A percentile compares a stretch with the other conserved stretches of the same genome.
Conservation (phyloP, 2,888 invertebrate genomes). For the Mellilla xanthometata region DNA sequence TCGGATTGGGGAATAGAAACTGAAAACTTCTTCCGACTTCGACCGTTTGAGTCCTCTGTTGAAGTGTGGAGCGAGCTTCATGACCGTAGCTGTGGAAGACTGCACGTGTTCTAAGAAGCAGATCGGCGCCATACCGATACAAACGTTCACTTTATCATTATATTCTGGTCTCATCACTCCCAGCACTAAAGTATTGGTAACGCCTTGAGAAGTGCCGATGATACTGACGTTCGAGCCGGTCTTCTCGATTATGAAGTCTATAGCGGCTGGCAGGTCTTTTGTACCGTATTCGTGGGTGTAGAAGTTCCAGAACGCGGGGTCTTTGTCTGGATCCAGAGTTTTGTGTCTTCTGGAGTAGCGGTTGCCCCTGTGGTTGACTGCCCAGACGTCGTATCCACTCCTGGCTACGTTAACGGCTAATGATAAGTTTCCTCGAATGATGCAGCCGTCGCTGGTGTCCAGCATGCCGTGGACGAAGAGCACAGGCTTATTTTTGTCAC, state of each 20-base stretch:
- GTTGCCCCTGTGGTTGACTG: slow-evolving; percentile 80
- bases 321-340: slow-evolving; percentile 49
- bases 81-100: slow-evolving; percentile 2
- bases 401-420: slow-evolving; percentile 57
- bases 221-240: slow-evolving; percentile 82
- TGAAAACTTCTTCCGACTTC: slow-evolving; percentile 18
- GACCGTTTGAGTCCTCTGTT: slow-evolving; percentile 13
- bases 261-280: slow-evolving; percentile 86
- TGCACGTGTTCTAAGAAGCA: slow-evolving; percentile 28
- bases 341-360: slow-evolving; percentile 80
- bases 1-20: slow-evolving; percentile 19
- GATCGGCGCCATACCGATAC: slow-evolving; percentile 78
- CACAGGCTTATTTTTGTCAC: slow-evolving; percentile 37
- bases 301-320: slow-evolving; percentile 72
- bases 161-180: slow-evolving; percentile 71
- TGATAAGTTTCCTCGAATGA: slow-evolving; percentile 46
- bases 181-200: slow-evolving; percentile 76
- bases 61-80: slow-evolving; percentile 13
- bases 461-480: slow-evolving; percentile 46
- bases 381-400: slow-evolving; percentile 73
- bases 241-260: slow-evolving; percentile 45
- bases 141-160: slow-evolving; percentile 73
- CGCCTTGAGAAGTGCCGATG: slow-evolving; percentile 86
- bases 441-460: slow-evolving; percentile 46
- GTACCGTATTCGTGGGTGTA: slow-evolving; percentile 87